Percentiles rank a stretch among this genome's conserved stretches.
Evolutionary conservation across 2,113 vertebrate genomes (phyloP).

Genomic region (Phylloscopus trochiloides): DNA sequence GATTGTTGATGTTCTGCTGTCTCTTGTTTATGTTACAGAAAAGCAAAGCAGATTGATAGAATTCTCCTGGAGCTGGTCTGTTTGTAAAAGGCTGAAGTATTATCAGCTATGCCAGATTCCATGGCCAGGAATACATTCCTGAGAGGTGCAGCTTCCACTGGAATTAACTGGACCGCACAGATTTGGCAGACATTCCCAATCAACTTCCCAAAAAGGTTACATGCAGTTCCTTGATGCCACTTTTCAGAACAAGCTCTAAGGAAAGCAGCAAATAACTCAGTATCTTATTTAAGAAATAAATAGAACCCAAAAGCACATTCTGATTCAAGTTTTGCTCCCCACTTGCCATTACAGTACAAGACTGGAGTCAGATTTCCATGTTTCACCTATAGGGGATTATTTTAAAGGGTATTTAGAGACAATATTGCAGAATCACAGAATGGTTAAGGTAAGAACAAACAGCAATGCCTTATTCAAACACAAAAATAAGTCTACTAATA

Average conservation of each 20-base stretch:
- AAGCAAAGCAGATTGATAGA: background rate
- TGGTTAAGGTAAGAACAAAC: background rate
- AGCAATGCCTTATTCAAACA: background rate
- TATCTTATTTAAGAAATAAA: background rate
- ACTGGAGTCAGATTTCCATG: background rate
- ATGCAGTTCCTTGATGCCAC: background rate
- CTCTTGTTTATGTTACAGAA: background rate
- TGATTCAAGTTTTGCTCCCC: background rate
- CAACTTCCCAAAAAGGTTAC: background rate
- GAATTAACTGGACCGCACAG: background rate
- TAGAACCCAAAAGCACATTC: background rate
- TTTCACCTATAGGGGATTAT: background rate
- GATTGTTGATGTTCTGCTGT: background rate
- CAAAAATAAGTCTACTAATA: background rate
- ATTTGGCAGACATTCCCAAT: background rate
- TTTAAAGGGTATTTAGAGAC: background rate
- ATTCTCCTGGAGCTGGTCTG: background rate
- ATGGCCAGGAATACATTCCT: background rate
- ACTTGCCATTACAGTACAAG: background rate
- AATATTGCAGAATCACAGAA: background rate
- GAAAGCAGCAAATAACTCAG: background rate
- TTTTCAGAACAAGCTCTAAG: background rate
- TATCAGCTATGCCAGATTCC: background rate
- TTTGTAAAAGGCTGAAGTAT: background rate
- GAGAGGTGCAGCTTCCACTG: background rate